Evolutionary conservation across 2,797 vertebrate genomes (phyloP).

Genomic region (Enteromius mattozi): DNA sequence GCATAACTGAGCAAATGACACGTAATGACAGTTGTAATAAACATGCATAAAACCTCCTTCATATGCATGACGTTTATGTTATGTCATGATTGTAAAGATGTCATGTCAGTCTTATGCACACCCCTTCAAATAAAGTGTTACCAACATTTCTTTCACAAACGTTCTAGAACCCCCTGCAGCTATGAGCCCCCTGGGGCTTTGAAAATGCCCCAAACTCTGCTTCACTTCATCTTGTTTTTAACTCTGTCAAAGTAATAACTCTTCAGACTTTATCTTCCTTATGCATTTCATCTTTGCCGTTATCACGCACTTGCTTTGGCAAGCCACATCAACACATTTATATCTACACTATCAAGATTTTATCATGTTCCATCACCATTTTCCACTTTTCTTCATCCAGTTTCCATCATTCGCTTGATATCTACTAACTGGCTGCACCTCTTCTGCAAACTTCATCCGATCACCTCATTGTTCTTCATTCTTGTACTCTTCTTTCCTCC

Average conservation of each 20-base stretch:
- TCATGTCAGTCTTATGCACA: no score
- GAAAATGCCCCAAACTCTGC: neutral
- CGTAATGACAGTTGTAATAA: no score
- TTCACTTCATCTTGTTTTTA: neutral
- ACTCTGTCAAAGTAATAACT: neutral
- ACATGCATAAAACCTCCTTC: no score
- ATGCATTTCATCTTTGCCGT: neutral
- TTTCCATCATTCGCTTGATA: neutral
- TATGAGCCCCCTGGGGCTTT: neutral
- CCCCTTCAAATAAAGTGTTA: no score
- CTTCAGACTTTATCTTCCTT: neutral
- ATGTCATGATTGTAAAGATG: no score
- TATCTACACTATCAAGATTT: neutral
- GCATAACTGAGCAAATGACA: no score
- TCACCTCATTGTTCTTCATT: conserved; percentile 13
- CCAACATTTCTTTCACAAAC: neutral
- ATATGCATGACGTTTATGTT: no score
- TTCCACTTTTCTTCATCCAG: neutral
- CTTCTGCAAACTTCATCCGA: conserved; percentile 5
- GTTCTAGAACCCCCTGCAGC: neutral
- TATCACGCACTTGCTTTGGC: conserved; percentile 14
- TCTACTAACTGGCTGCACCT: neutral
- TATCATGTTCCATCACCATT: conserved; percentile 16
- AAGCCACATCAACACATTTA: conserved; percentile 9
- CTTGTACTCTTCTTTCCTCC: conserved; percentile 30